Percentiles rank a stretch among this genome's conserved stretches.
These are phyloP conservation scores for Elaphurus davidianus DNA, from an alignment of 2,113 vertebrate genomes.

Conservation along the genomic window DNA sequence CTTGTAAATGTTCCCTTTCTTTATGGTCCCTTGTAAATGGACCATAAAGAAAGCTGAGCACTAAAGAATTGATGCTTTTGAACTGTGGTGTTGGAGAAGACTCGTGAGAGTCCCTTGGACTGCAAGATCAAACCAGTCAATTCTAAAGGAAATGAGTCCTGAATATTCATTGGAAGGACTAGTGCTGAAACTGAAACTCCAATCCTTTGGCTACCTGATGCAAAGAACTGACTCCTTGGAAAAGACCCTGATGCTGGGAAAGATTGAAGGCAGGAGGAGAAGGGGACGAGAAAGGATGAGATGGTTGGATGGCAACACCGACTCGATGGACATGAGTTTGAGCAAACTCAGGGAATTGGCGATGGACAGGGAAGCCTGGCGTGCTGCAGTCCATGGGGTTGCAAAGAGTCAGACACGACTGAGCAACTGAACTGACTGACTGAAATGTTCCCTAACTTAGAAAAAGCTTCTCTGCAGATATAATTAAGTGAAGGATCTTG, in stretches of 20 bases:
- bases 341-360: neutral
- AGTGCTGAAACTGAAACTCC: neutral
- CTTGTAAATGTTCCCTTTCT: neutral
- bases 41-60: neutral
- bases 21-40: neutral
- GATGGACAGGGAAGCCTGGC: neutral
- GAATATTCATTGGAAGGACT: neutral
- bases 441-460: neutral
- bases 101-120: neutral
- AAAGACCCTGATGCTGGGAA: neutral
- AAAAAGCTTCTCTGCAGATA: neutral
- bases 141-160: neutral
- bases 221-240: neutral
- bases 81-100: neutral
- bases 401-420: neutral
- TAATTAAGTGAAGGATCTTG: neutral
- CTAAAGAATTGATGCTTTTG: neutral
- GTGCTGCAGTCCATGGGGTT: neutral
- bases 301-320: neutral
- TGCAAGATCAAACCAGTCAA: neutral
- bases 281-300: neutral
- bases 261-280: neutral
- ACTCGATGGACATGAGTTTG: neutral
- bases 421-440: neutral
- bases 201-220: neutral